Evolutionary conservation across 2,113 vertebrate genomes (phyloP).

Genomic region (Naja naja): DNA sequence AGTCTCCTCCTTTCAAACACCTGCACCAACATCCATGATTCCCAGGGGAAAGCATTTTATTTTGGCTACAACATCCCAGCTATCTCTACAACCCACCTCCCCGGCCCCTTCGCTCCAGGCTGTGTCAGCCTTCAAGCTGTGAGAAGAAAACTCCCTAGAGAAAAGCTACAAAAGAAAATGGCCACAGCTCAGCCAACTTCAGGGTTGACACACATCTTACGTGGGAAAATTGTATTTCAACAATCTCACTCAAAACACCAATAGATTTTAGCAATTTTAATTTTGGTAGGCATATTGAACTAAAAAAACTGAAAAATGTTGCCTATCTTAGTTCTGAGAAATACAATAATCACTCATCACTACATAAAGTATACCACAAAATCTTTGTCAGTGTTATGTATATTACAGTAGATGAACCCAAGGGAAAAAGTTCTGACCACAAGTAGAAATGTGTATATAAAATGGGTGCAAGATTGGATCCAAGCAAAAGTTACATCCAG

Average conservation of each 20-base stretch:
- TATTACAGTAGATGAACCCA: background rate
- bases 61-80: too few relatives aligned
- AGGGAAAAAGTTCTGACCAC: background rate
- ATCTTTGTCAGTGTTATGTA: background rate
- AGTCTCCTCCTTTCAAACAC: too few relatives aligned
- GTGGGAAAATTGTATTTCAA: background rate
- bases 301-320: background rate
- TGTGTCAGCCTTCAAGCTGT: too few relatives aligned
- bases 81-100: too few relatives aligned
- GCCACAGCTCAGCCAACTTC: too few relatives aligned
- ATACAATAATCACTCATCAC: background rate
- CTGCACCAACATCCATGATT: too few relatives aligned
- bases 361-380: background rate
- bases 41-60: too few relatives aligned
- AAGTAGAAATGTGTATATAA: background rate
- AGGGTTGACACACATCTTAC: background rate
- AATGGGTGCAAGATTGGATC: background rate
- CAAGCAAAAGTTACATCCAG: background rate
- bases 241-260: background rate
- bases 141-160: too few relatives aligned
- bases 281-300: background rate
- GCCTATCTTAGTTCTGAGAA: background rate
- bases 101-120: too few relatives aligned
- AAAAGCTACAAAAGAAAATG: too few relatives aligned
- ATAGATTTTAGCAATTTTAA: background rate